phyloP scores from a whole-genome alignment of 2,113 vertebrate species.

The Neogale vison region DNA sequence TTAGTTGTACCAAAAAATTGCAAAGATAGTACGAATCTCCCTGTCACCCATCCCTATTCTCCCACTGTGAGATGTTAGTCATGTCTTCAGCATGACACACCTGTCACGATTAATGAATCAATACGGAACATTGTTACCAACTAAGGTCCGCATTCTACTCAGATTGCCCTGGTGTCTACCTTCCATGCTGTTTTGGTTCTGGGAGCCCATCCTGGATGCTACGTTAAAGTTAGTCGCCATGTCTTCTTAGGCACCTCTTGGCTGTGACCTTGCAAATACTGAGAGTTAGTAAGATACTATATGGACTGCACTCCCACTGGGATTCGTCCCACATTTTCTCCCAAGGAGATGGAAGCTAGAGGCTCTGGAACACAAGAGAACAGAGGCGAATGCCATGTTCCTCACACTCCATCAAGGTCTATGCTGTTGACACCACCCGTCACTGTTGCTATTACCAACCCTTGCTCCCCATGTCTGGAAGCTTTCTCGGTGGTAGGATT shows the following conservation, averaged over 20 bases:
- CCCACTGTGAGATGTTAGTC: neutral
- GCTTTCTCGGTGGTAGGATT: neutral
- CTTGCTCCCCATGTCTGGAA: neutral
- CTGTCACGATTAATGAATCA: neutral
- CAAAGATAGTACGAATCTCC: neutral
- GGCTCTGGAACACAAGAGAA: neutral
- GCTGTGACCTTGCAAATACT: neutral
- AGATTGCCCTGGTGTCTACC: neutral
- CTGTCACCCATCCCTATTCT: neutral
- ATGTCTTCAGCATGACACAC: neutral
- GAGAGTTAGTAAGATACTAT: neutral
- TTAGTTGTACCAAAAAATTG: neutral
- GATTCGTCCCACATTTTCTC: neutral
- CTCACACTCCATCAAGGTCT: too few relatives aligned
- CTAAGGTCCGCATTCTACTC: neutral
- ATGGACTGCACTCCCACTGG: accelerated
- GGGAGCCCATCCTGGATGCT: neutral
- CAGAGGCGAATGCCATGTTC: neutral
- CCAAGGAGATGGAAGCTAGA: neutral
- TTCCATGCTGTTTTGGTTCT: neutral
- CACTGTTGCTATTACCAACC: too few relatives aligned
- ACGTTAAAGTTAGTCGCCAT: neutral
- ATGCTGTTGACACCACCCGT: neutral
- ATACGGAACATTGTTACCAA: neutral
- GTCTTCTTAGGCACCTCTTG: neutral